These are phyloP conservation scores for Eurytoma californica DNA, from an alignment of 2,888 invertebrate genomes.

Conservation along the genomic window DNA sequence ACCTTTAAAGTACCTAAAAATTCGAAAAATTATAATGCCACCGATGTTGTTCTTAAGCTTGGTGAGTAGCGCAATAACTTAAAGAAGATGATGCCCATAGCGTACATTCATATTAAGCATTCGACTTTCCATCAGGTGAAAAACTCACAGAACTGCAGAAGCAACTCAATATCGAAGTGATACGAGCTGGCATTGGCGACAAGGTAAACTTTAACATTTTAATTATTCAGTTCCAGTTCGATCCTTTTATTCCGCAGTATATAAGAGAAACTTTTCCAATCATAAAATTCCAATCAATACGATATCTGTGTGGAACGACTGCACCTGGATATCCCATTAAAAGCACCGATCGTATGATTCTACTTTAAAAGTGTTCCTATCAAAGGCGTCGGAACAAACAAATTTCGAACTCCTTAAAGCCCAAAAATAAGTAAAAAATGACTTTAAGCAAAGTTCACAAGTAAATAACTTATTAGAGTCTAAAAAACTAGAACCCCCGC, in stretches of 20 bases:
- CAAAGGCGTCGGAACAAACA: too few relatives aligned
- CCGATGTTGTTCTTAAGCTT: constrained; percentile 81
- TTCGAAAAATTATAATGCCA: constrained; percentile 80
- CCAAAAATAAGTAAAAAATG: too few relatives aligned
- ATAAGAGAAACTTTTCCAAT: too few relatives aligned
- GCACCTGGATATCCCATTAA: too few relatives aligned
- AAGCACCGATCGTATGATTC: too few relatives aligned
- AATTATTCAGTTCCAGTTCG: background rate
- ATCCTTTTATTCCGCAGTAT: background rate
- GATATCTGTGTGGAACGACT: too few relatives aligned
- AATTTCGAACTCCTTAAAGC: too few relatives aligned
- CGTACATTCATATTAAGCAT: background rate
- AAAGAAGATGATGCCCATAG: background rate
- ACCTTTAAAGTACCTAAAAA: constrained; percentile 85
- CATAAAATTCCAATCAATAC: too few relatives aligned
- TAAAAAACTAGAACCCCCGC: too few relatives aligned
- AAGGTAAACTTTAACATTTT: constrained; percentile 78
- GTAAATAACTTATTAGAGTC: too few relatives aligned
- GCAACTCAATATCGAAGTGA: constrained; percentile 82
- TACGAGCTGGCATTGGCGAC: constrained; percentile 87
- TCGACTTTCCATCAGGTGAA: constrained; percentile 71
- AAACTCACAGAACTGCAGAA: constrained; percentile 82
- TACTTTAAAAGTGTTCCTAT: too few relatives aligned
- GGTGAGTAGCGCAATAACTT: constrained; percentile 75
- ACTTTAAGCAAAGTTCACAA: too few relatives aligned